Base-by-base conservation (phyloP, 2,113 vertebrate genomes). In the Etheostoma cragini region DNA sequence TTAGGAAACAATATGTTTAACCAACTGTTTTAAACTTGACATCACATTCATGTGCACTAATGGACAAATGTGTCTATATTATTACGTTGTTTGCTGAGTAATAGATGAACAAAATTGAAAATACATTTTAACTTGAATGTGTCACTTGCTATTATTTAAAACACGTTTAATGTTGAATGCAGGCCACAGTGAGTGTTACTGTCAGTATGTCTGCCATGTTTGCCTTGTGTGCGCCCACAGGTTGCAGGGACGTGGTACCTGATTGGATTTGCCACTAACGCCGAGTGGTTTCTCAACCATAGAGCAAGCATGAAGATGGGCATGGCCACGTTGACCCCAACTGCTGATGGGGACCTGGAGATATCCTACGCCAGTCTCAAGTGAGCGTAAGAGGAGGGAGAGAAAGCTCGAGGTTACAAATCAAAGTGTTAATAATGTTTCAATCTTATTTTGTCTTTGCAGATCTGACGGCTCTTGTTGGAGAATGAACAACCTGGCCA, bases 201-300 rank as follows among this genome's bases (percentile, higher is more conserved):
- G 1, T 14, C 13, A 11, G 38, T 42, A 14, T 22, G 6, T 15
- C 10, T 17, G 42, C 21, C 63, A 21, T 21, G 15, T 35, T 33
- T 49, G 7, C 33, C 1, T 42, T 46, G 24, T 72, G 60, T 71
- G 26, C 60, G 13, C 52, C 6, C 73, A 26, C 82, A 98, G 98
- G 83, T 97, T 80, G 67, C 90, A 1, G 97, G 97, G 15, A 96
- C 84, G 54, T 98, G 98, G 97, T 96, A 95, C 70, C 89, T 96
- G 82, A 81, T 97, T 0, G 96, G 95, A 61, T 91, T 97, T 88
- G 97, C 96, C 3, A 96, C 96, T 26, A 93, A 94, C n/a, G 93
- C 95, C 15, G 66, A 88, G 71, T 97, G 96, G 96, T 96, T 96
- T 83, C n/a, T 89, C 30, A 71, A 1, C 24, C 93, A 77, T 54